Conservation (phyloP, 1,140 invertebrate species). For the Drosophila subobscura region DNA sequence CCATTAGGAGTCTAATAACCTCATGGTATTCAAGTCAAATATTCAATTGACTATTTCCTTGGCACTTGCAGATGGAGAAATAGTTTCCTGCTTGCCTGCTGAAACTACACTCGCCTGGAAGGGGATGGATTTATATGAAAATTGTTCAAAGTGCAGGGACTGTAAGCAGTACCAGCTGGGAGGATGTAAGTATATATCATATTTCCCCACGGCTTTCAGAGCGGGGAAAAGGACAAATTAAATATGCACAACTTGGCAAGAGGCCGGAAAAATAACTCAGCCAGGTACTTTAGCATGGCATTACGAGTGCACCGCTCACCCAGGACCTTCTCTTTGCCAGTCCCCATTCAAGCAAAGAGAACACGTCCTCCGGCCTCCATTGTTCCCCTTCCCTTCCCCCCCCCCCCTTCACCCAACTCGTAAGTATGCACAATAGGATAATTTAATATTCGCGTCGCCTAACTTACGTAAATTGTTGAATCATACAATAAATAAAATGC, state of each 20-base stretch:
- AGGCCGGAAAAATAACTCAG: slow-evolving; percentile 41
- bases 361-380: slow-evolving; percentile 10
- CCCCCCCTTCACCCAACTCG: too few relatives aligned
- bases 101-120: too few relatives aligned
- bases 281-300: slow-evolving; percentile 43
- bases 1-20: too few relatives aligned
- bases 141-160: too few relatives aligned
- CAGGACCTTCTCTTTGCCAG: neutral
- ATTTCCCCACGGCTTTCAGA: too few relatives aligned
- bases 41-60: too few relatives aligned
- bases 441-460: slow-evolving; percentile 68
- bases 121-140: too few relatives aligned
- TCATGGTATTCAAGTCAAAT: too few relatives aligned
- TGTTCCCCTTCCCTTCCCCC: slow-evolving; percentile 6
- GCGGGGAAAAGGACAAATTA: slow-evolving; percentile 28
- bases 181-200: too few relatives aligned
- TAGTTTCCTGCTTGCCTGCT: too few relatives aligned
- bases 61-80: too few relatives aligned
- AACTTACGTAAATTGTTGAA: slow-evolving; percentile 71
- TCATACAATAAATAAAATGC: slow-evolving; percentile 71
- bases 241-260: slow-evolving; percentile 56
- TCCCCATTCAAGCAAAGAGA: neutral
- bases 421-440: slow-evolving; percentile 44
- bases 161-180: too few relatives aligned
- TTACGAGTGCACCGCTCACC: slow-evolving; percentile 6